phyloP scores from a whole-genome alignment of 1,140 invertebrate species.

The Lysiphlebus fabarum region DNA sequence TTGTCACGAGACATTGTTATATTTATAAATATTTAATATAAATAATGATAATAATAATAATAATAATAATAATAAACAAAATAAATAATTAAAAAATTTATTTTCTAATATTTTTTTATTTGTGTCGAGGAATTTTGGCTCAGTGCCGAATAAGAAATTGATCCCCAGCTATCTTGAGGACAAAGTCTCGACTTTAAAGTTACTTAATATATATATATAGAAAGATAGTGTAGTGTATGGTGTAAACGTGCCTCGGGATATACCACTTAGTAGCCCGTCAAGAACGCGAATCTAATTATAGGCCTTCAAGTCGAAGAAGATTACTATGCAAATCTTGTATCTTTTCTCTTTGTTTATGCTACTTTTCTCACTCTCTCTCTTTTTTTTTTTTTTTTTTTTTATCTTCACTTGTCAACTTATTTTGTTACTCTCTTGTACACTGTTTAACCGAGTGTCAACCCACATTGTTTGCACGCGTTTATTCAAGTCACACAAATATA shows the following conservation, averaged over 20 bases:
- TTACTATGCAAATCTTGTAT: conserved; percentile 41
- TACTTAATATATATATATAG: background rate
- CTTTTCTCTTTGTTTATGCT: too few species aligned
- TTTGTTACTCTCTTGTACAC: conserved; percentile 6
- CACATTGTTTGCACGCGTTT: conserved; percentile 34
- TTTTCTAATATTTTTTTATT: background rate
- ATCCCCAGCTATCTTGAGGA: background rate
- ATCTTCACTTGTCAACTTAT: too few species aligned
- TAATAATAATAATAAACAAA: background rate
- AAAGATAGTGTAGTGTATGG: background rate
- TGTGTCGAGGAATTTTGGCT: background rate
- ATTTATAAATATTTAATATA: too few species aligned
- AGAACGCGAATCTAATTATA: conserved; percentile 45
- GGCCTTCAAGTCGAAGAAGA: conserved; percentile 28
- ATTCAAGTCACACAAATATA: conserved; percentile 21
- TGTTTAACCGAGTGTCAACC: conserved; percentile 39
- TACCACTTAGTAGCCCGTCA: conserved; percentile 31
- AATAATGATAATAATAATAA: too few species aligned
- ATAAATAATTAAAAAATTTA: conserved; percentile 1
- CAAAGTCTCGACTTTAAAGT: conserved; percentile 5
- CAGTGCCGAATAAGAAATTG: too few species aligned
- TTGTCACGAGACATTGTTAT: conserved; percentile 28
- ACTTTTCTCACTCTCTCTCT: too few species aligned
- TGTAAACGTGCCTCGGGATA: conserved; percentile 16
- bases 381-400: too few species aligned